These are phyloP conservation scores for Ichneumon xanthorius DNA, from an alignment of 2,888 invertebrate species.

Conservation along the genomic window DNA sequence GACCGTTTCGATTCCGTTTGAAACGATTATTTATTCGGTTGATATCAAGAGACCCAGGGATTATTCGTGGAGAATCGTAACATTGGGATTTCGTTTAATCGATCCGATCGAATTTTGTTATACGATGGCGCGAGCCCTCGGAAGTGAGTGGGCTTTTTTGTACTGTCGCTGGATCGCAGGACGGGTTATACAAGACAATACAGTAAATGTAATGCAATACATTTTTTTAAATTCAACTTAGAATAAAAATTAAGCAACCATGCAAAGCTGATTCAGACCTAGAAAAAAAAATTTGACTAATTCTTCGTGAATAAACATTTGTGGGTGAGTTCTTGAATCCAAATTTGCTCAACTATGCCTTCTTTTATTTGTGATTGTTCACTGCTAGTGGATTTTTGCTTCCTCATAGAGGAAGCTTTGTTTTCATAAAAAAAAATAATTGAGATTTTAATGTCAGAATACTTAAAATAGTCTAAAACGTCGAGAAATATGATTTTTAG, in stretches of 20 bases:
- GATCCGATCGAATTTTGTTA: neutral
- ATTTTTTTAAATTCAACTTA: neutral
- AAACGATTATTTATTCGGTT: conserved; percentile 45
- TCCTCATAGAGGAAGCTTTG: too few relatives aligned
- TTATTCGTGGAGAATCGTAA: conserved; percentile 29
- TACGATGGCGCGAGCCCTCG: neutral
- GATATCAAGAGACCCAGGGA: conserved; percentile 30
- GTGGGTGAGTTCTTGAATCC: too few relatives aligned
- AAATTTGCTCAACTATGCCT: too few relatives aligned
- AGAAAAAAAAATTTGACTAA: neutral
- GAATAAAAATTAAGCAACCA: neutral
- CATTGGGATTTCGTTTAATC: conserved; percentile 25
- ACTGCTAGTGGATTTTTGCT: too few relatives aligned
- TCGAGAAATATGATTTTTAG: too few relatives aligned
- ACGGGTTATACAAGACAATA: too few relatives aligned
- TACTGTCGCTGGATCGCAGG: neutral
- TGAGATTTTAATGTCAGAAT: too few relatives aligned
- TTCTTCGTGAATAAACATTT: too few relatives aligned
- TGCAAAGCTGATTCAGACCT: neutral
- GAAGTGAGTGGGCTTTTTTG: neutral
- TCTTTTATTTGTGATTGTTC: too few relatives aligned
- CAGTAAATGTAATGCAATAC: too few relatives aligned
- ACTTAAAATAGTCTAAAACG: too few relatives aligned
- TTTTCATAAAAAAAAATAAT: too few relatives aligned
- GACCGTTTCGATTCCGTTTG: conserved; percentile 71